Conservation (phyloP, 2,797 vertebrate genomes). For the Thaleichthys pacificus region DNA sequence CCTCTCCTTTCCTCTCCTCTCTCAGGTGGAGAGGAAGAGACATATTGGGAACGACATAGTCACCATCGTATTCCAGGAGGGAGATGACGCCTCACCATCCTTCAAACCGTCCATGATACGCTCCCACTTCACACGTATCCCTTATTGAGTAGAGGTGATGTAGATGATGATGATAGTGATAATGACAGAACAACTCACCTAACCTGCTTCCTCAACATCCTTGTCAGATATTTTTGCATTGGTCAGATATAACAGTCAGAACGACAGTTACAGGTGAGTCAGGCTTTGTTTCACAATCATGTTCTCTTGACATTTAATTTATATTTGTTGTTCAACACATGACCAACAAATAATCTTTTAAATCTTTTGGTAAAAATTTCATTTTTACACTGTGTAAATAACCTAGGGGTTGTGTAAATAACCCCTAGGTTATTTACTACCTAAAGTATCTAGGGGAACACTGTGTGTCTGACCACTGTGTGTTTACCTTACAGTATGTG, state of each 20-base stretch:
- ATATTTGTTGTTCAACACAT: no score
- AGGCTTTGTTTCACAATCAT: background rate
- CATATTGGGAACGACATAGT: conserved; percentile 99
- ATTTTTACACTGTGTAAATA: no score
- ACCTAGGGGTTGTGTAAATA: no score
- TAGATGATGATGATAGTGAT: no score
- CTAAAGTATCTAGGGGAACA: no score
- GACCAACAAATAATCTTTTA: no score
- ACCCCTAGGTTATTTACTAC: no score
- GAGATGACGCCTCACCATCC: conserved; percentile 89
- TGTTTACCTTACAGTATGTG: no score
- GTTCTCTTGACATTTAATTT: no score
- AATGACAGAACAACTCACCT: no score
- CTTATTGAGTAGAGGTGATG: conserved; percentile 38
- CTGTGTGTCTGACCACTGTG: no score
- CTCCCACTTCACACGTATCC: conserved; percentile 99
- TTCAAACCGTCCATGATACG: conserved; percentile 99
- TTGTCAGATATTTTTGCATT: conserved; percentile 98
- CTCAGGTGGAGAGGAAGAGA: conserved; percentile 95
- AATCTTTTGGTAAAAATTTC: no score
- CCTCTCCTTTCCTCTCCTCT: conserved; percentile 29
- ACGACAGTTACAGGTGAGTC: conserved; percentile 93
- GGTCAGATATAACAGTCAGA: conserved; percentile 95
- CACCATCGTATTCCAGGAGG: conserved; percentile 98
- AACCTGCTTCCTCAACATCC: conserved; percentile 57